Evolutionary conservation across 2,888 invertebrate species (phyloP).

Genomic region (Heliconius hortense): DNA sequence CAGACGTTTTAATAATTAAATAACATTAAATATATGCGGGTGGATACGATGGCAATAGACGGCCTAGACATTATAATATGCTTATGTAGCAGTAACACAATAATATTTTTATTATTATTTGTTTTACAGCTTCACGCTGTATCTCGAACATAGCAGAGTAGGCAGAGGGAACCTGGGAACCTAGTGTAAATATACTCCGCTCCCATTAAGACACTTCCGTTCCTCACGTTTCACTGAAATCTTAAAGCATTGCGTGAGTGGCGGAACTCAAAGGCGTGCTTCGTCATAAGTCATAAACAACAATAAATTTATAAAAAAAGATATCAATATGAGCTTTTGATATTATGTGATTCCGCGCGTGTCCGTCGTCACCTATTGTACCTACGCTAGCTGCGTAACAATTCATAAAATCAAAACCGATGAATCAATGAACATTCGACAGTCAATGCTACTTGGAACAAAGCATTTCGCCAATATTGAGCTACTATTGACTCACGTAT

Average conservation of each 20-base stretch:
- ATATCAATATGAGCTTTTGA: background rate
- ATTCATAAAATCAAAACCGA: conserved; percentile 34
- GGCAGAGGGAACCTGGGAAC: no score
- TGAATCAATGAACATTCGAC: conserved; percentile 38
- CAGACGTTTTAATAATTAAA: conserved; percentile 10
- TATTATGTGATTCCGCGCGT: conserved; percentile 31
- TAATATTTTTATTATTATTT: background rate
- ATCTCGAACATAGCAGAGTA: no score
- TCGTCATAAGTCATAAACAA: background rate
- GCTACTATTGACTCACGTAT: conserved; percentile 37
- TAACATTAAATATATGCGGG: conserved; percentile 15
- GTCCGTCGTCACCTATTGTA: conserved; percentile 35
- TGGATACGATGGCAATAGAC: background rate
- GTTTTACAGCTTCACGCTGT: no score
- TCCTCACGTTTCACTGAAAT: no score
- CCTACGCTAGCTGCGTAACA: conserved; percentile 18
- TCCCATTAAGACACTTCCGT: no score
- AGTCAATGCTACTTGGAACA: conserved; percentile 37
- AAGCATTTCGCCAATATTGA: conserved; percentile 35
- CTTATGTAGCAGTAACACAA: background rate
- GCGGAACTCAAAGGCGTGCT: no score
- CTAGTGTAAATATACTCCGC: no score
- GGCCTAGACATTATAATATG: background rate
- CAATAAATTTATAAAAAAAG: background rate
- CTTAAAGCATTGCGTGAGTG: no score